Evolutionary conservation across 2,113 vertebrate genomes (phyloP).

Genomic region (Saccopteryx leptura): DNA sequence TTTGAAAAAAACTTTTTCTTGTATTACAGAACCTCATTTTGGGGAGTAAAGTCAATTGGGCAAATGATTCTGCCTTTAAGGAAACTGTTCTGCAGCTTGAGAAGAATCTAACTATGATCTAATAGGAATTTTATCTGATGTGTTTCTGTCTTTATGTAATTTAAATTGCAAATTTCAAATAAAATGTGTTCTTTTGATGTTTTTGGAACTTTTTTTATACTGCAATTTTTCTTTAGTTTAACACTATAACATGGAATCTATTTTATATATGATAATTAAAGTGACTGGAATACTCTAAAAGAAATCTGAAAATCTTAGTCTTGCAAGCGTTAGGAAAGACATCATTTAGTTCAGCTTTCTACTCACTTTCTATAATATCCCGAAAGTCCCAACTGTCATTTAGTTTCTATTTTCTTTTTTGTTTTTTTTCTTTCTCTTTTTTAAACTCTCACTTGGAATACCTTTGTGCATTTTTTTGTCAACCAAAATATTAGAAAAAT

Average conservation of each 20-base stretch:
- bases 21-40: conserved; percentile 86
- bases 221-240: neutral
- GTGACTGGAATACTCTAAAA: neutral
- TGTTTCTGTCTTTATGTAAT: neutral
- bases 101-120: conserved; percentile 68
- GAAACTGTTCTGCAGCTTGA: conserved; percentile 86
- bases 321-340: neutral
- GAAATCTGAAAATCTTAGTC: neutral
- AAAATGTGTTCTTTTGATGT: conserved; percentile 15
- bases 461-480: neutral
- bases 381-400: neutral
- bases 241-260: neutral
- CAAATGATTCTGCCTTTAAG: conserved; percentile 86
- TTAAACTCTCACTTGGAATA: neutral
- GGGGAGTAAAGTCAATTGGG: conserved; percentile 89
- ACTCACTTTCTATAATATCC: neutral
- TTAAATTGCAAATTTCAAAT: conserved; percentile 56
- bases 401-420: neutral
- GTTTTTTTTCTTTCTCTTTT: too few relatives aligned
- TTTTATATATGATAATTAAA: conserved; percentile 56
- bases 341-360: neutral
- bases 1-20: neutral
- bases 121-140: neutral
- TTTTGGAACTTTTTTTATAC: neutral
- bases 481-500: conserved; percentile 57